Evolutionary conservation across 2,888 invertebrate species (phyloP).

Genomic region (Drosophila algonquin): DNA sequence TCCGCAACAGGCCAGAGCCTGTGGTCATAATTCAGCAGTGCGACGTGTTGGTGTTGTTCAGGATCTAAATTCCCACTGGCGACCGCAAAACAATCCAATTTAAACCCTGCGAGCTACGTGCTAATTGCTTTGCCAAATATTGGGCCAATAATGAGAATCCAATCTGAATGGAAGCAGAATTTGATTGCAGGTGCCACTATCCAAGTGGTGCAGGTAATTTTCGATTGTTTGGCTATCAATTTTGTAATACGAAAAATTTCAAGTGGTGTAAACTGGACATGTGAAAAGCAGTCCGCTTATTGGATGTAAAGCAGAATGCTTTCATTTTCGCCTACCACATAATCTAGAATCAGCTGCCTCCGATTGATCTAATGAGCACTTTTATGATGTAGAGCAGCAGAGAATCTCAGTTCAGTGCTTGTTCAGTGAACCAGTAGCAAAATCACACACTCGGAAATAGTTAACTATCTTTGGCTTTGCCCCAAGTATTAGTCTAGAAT

Average conservation of each 20-base stretch:
- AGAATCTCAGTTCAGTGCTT: constrained; percentile 4
- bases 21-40: constrained; percentile 60
- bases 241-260: no score
- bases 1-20: constrained; percentile 4
- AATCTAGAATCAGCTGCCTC: no score
- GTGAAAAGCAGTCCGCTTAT: no score
- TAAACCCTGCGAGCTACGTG: constrained; percentile 38
- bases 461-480: not conserved
- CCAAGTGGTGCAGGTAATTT: not conserved
- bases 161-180: constrained; percentile 13
- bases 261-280: no score
- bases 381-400: no score
- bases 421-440: constrained; percentile 27
- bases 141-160: constrained; percentile 22
- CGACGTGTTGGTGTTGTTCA: constrained; percentile 56
- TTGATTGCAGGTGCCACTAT: not conserved
- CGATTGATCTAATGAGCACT: no score
- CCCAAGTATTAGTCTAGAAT: no score
- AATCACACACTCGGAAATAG: constrained; percentile 1
- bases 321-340: no score
- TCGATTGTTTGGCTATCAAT: no score
- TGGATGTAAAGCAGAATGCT: no score
- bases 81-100: constrained; percentile 67
- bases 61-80: constrained; percentile 37
- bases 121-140: constrained; percentile 49